Evolutionary conservation across 2,113 vertebrate genomes (phyloP).

Genomic region (Pseudois nayaur): DNA sequence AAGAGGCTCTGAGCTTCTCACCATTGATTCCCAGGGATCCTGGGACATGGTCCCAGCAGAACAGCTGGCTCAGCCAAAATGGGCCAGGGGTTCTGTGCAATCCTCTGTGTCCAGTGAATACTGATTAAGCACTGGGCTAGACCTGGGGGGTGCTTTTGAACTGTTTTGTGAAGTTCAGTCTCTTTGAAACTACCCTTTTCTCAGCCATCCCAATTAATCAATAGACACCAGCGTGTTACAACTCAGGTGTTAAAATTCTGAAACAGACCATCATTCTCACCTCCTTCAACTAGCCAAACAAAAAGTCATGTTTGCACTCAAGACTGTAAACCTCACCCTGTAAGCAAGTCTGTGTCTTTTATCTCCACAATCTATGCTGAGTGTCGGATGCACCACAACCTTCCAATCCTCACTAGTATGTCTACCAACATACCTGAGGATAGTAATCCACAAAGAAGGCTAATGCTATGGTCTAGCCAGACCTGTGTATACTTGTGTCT

Average conservation of each 20-base stretch:
- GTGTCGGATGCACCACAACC: background rate
- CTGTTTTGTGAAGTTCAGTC: background rate
- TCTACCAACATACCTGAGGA: background rate
- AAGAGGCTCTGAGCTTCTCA: background rate
- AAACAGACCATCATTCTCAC: background rate
- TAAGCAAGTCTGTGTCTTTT: background rate
- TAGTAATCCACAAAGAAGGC: background rate
- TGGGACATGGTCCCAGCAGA: background rate
- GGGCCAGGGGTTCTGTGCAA: accelerated
- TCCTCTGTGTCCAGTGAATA: background rate
- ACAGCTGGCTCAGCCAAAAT: background rate
- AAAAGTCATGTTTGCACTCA: background rate
- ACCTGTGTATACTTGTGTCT: background rate
- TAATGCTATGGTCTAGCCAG: accelerated
- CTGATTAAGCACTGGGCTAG: too few species aligned
- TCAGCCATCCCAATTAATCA: background rate
- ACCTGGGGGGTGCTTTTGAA: background rate
- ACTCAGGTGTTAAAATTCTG: background rate
- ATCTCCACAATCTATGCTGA: background rate
- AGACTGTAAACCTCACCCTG: background rate
- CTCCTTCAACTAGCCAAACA: background rate
- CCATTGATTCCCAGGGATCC: background rate
- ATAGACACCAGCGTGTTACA: background rate
- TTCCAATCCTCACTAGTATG: background rate
- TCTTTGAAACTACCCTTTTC: background rate